phyloP scores from a whole-genome alignment of 2,113 vertebrate species.

The Eulacestoma nigropectus region DNA sequence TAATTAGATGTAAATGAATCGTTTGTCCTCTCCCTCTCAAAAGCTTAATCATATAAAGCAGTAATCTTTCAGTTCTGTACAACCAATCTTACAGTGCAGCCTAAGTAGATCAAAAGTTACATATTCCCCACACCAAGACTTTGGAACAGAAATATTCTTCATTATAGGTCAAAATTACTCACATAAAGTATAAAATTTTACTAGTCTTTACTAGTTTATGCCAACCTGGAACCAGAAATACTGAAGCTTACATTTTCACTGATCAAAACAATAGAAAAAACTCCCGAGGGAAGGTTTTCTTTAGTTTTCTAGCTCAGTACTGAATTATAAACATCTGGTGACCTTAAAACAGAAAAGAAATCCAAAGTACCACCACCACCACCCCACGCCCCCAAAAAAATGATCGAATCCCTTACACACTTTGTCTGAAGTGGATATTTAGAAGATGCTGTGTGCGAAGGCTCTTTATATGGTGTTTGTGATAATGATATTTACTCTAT shows the following conservation, averaged over 20 bases:
- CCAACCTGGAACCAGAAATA: background rate
- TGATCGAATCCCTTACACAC: background rate
- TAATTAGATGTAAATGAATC: background rate
- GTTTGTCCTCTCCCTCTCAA: background rate
- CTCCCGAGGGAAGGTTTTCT: background rate
- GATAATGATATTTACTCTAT: background rate
- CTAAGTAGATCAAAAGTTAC: background rate
- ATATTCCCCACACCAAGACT: background rate
- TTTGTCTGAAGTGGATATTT: background rate
- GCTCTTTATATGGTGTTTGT: background rate
- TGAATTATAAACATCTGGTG: background rate
- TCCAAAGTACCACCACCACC: background rate
- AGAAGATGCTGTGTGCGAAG: background rate
- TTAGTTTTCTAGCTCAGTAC: background rate
- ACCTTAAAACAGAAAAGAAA: background rate
- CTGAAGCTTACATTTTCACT: background rate
- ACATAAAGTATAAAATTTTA: background rate
- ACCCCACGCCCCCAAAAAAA: fast-evolving
- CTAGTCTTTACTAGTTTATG: background rate
- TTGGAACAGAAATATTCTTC: background rate
- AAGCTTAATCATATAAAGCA: background rate
- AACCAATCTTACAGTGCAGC: background rate
- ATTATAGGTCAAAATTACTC: background rate
- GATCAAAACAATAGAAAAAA: background rate
- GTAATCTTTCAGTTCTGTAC: background rate